Conservation (phyloP, 2,888 invertebrate species). For the Eupithecia tripunctaria region DNA sequence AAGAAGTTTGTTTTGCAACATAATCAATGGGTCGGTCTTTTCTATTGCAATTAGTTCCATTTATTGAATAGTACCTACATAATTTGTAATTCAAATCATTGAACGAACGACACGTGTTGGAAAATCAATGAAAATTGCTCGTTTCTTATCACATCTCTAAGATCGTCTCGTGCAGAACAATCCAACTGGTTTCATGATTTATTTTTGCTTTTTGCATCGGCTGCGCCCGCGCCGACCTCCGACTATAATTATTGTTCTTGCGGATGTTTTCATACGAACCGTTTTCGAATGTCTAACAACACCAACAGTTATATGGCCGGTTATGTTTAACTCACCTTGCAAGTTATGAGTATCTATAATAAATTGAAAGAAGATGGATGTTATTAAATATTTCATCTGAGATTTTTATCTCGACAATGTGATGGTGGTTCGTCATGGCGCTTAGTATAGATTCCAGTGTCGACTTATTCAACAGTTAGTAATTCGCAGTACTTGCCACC, state of each 20-base stretch:
- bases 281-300: conserved; percentile 44
- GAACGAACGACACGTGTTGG: conserved; percentile 61
- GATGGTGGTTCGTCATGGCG: conserved; percentile 20
- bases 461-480: conserved; percentile 43
- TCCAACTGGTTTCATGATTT: conserved; percentile 78
- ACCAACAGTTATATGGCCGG: conserved; percentile 25
- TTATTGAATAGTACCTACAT: conserved; percentile 47
- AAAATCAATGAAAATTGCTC: conserved; percentile 67
- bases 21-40: conserved; percentile 28
- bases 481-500: conserved; percentile 62
- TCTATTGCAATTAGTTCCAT: conserved; percentile 43
- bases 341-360: conserved; percentile 15
- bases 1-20: conserved; percentile 38
- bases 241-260: conserved; percentile 56
- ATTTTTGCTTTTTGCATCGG: conserved; percentile 71
- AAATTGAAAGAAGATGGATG: conserved; percentile 5
- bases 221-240: conserved; percentile 49
- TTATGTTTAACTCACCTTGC: conserved; percentile 25
- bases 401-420: conserved; percentile 14
- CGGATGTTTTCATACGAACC: conserved; percentile 62
- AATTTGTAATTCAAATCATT: conserved; percentile 53
- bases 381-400: conserved; percentile 20
- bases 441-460: conserved; percentile 38
- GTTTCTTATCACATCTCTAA: conserved; percentile 69
- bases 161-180: conserved; percentile 76